phyloP scores from a whole-genome alignment of 1,140 invertebrate species.

The Danaus plexippus region DNA sequence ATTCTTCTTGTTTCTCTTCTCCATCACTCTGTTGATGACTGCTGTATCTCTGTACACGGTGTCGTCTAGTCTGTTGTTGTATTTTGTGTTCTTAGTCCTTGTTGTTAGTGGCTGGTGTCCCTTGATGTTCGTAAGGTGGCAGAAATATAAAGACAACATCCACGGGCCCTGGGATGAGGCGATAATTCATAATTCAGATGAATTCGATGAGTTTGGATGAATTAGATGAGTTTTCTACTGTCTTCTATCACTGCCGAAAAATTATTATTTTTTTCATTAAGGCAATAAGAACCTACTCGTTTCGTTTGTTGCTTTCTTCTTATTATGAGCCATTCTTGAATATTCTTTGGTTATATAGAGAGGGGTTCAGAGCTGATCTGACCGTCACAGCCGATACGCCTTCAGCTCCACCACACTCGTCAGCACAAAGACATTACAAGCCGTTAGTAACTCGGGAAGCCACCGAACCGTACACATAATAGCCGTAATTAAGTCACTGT shows the following conservation, averaged over 20 bases:
- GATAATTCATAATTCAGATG: constrained; percentile 75
- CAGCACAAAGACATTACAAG: too few relatives aligned
- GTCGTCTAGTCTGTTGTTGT: constrained; percentile 72
- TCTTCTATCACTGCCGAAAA: constrained; percentile 1
- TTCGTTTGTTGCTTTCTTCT: too few relatives aligned
- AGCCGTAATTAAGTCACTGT: too few relatives aligned
- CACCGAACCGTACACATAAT: too few relatives aligned
- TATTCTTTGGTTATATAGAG: too few relatives aligned
- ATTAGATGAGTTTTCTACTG: not conserved
- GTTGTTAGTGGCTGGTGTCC: constrained; percentile 85
- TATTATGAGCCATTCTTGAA: too few relatives aligned
- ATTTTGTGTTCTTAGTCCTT: constrained; percentile 75
- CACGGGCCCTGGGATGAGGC: constrained; percentile 98
- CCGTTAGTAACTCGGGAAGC: too few relatives aligned
- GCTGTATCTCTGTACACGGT: constrained; percentile 72
- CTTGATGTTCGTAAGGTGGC: constrained; percentile 83
- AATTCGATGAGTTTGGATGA: constrained; percentile 55
- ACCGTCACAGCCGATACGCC: too few relatives aligned
- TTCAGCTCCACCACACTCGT: too few relatives aligned
- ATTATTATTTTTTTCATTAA: constrained; percentile 3
- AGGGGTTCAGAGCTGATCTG: too few relatives aligned
- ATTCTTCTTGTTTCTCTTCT: constrained; percentile 40
- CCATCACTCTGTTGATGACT: constrained; percentile 49
- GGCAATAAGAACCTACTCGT: too few relatives aligned
- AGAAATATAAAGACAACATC: constrained; percentile 93